A percentile compares a stretch with the other conserved stretches of the same genome.
These are phyloP conservation scores for Barypeithes pellucidus DNA, from an alignment of 2,888 invertebrate genomes.

Conservation along the genomic window DNA sequence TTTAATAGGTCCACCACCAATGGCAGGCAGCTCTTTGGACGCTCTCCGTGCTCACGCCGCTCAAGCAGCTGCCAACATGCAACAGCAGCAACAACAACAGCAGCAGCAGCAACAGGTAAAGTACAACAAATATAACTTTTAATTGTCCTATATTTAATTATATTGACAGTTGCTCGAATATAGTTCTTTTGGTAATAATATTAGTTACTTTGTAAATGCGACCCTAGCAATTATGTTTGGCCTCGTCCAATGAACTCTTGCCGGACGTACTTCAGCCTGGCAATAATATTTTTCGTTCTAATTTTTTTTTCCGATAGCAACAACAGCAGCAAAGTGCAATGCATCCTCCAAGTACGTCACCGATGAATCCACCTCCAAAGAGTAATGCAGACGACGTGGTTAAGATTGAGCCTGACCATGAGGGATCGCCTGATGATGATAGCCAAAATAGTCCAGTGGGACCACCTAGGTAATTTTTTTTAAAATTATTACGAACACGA, in stretches of 20 bases:
- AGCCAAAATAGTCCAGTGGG: constrained; percentile 86
- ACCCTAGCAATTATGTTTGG: too few relatives aligned
- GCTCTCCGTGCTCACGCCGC: constrained; percentile 84
- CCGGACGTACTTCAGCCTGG: too few relatives aligned
- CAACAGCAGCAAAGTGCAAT: constrained; percentile 66
- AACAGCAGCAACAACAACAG: constrained; percentile 57
- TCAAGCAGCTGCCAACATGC: constrained; percentile 74
- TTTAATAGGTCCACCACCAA: constrained; percentile 70
- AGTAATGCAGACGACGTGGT: constrained; percentile 67
- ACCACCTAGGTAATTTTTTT: constrained; percentile 71
- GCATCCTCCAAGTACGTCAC: constrained; percentile 75
- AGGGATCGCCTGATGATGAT: constrained; percentile 80
- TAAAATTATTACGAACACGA: too few relatives aligned
- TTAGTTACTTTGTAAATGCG: too few relatives aligned
- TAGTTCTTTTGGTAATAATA: too few relatives aligned
- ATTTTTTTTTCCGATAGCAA: not conserved
- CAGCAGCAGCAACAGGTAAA: constrained; percentile 17
- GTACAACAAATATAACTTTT: too few relatives aligned
- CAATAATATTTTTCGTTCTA: too few relatives aligned
- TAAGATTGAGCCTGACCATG: constrained; percentile 76
- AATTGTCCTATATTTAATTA: too few relatives aligned
- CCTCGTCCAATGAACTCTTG: too few relatives aligned
- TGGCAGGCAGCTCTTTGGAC: constrained; percentile 79
- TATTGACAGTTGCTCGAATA: too few relatives aligned
- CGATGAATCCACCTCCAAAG: constrained; percentile 64